Evolutionary conservation across 1,140 invertebrate genomes (phyloP).

Genomic region (Panulirus ornatus): DNA sequence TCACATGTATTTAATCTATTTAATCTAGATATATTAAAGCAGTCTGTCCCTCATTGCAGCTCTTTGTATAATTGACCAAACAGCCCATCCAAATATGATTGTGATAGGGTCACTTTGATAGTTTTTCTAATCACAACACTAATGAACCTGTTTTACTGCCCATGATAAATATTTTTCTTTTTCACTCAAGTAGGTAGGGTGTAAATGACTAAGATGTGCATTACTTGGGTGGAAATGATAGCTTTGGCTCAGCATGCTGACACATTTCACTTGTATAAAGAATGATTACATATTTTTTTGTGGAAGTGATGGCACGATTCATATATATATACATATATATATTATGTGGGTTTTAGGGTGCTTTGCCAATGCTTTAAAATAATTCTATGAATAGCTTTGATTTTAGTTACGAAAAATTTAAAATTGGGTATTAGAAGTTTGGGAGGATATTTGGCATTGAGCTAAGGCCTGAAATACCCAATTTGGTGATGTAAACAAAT

Average conservation of each 20-base stretch:
- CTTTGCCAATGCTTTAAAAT: not conserved
- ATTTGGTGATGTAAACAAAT: slow-evolving; percentile 6
- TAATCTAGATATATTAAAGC: slow-evolving; percentile 2
- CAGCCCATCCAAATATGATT: slow-evolving; percentile 17
- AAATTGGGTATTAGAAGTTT: not conserved
- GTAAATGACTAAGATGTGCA: not conserved
- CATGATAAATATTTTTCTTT: not conserved
- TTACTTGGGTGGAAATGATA: not conserved
- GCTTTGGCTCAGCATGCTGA: slow-evolving; percentile 22
- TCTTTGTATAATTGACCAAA: not conserved
- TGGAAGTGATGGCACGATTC: not conserved
- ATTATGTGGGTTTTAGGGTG: not conserved
- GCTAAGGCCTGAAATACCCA: slow-evolving; percentile 18
- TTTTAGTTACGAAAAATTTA: not conserved
- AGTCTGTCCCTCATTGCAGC: not conserved
- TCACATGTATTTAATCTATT: not conserved
- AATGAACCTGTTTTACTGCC: not conserved
- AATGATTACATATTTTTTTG: slow-evolving; percentile 1
- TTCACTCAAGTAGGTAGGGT: not conserved
- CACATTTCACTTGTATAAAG: slow-evolving; percentile 10
- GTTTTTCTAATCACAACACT: slow-evolving; percentile 10
- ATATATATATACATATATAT: not conserved
- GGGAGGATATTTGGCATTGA: not conserved
- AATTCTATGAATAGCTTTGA: not conserved
- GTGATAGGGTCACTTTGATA: slow-evolving; percentile 15